A percentile compares a stretch with the other conserved stretches of the same genome.
Conservation (phyloP, 2,888 invertebrate species). For the Brassicogethes aeneus region DNA sequence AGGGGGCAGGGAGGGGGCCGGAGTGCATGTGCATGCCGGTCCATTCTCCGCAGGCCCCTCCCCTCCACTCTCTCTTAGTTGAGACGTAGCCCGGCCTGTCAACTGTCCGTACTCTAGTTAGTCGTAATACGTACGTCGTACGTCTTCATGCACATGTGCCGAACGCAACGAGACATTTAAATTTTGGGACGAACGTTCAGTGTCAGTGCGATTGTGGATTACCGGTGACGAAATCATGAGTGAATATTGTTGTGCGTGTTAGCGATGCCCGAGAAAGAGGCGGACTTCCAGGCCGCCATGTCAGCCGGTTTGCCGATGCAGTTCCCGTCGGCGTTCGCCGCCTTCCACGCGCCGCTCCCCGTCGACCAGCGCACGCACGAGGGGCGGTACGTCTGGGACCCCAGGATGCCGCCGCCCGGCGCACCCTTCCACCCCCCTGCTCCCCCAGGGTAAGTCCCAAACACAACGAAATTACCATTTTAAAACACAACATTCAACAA, state of each 20-base stretch:
- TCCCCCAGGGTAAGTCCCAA: constrained; percentile 29
- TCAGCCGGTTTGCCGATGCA: constrained; percentile 39
- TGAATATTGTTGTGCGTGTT: too few species aligned
- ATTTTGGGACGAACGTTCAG: too few species aligned
- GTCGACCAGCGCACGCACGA: constrained; percentile 49
- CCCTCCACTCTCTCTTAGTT: constrained; percentile 38
- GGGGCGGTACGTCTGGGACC: constrained; percentile 40
- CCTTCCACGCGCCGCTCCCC: constrained; percentile 50
- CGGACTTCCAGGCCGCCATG: constrained; percentile 38
- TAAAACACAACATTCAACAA: too few species aligned
- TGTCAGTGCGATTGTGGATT: neutral
- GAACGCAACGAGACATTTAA: too few species aligned
- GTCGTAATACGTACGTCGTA: constrained; percentile 28
- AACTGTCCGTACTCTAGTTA: constrained; percentile 37
- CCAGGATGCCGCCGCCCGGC: constrained; percentile 36
- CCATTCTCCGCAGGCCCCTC: constrained; percentile 34
- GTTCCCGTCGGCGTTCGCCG: constrained; percentile 43
- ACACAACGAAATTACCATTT: too few species aligned
- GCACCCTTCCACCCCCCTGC: constrained; percentile 33
- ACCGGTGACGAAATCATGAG: neutral
- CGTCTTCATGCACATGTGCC: neutral
- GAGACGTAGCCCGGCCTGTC: constrained; percentile 42
- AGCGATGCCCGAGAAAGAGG: constrained; percentile 42
- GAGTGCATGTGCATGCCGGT: constrained; percentile 22
- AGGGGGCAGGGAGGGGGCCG: neutral